phyloP scores from a whole-genome alignment of 30 jellyfish, hydroid and myxozoan genomes.

The Euphysa ruthae region DNA sequence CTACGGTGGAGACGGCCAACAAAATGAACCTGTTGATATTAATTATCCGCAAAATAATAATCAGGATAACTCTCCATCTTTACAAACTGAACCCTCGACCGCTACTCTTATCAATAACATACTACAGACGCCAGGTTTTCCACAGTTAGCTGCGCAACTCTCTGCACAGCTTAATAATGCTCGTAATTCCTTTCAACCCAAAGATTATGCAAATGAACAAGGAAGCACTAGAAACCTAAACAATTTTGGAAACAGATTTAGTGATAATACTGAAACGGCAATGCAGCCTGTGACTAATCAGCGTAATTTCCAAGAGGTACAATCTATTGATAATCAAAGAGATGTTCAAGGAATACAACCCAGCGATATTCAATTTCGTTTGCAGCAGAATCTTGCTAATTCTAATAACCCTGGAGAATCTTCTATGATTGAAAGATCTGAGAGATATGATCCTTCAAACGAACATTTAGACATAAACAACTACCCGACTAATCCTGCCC shows the following conservation, averaged over 20 bases:
- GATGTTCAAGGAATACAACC: slow-evolving; percentile 13
- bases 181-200: neutral
- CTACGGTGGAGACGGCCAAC: neutral
- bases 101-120: slow-evolving; percentile 4
- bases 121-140: slow-evolving; percentile 23
- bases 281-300: too few relatives aligned
- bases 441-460: neutral
- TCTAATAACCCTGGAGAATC: slow-evolving; percentile 11
- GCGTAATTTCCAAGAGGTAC: too few relatives aligned
- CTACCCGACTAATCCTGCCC: slow-evolving; percentile 29
- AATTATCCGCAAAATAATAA: neutral
- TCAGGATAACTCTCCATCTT: neutral
- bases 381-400: slow-evolving; percentile 3
- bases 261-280: too few relatives aligned
- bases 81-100: slow-evolving; percentile 27
- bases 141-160: slow-evolving; percentile 21
- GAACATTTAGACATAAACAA: neutral
- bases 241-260: neutral
- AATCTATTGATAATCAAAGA: neutral
- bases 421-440: neutral
- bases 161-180: neutral
- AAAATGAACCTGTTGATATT: neutral
- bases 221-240: neutral
- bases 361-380: neutral
- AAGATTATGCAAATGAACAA: neutral